Evolutionary conservation across 35 echinoderm and acorn worm genomes (phyloP).

Genomic region (Ophioderma brevispina): DNA sequence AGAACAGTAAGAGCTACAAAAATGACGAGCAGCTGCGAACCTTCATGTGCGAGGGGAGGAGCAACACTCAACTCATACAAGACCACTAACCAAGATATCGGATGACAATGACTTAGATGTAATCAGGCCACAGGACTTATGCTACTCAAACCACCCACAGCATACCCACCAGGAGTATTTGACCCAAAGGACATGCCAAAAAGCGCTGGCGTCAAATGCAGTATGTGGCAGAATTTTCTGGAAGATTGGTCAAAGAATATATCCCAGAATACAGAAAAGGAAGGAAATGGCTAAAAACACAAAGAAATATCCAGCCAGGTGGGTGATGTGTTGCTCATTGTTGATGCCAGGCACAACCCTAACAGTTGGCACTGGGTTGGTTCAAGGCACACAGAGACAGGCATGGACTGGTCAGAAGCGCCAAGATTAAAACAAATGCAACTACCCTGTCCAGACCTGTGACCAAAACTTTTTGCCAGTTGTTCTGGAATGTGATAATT

Average conservation of each 20-base stretch:
- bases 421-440: constrained; percentile 16
- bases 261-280: constrained; percentile 40
- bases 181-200: constrained; percentile 51
- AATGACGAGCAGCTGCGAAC: constrained; percentile 66
- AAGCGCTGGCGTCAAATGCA: constrained; percentile 67
- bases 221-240: constrained; percentile 62
- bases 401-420: constrained; percentile 27
- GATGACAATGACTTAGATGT: constrained; percentile 58
- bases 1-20: too few species aligned
- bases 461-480: background rate
- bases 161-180: constrained; percentile 2
- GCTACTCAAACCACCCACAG: constrained; percentile 11
- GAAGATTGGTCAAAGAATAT: constrained; percentile 58
- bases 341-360: background rate
- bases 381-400: constrained; percentile 22
- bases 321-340: constrained; percentile 32
- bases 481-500: too few species aligned
- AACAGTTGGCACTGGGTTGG: constrained; percentile 42
- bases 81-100: constrained; percentile 49
- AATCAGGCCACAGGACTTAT: constrained; percentile 50
- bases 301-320: constrained; percentile 13
- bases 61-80: constrained; percentile 44
- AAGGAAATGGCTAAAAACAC: constrained; percentile 40
- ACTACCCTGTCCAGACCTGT: constrained; percentile 24
- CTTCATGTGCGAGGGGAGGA: constrained; percentile 54